phyloP scores from a whole-genome alignment of 2,888 invertebrate genomes.

The Polyommatus icarus region DNA sequence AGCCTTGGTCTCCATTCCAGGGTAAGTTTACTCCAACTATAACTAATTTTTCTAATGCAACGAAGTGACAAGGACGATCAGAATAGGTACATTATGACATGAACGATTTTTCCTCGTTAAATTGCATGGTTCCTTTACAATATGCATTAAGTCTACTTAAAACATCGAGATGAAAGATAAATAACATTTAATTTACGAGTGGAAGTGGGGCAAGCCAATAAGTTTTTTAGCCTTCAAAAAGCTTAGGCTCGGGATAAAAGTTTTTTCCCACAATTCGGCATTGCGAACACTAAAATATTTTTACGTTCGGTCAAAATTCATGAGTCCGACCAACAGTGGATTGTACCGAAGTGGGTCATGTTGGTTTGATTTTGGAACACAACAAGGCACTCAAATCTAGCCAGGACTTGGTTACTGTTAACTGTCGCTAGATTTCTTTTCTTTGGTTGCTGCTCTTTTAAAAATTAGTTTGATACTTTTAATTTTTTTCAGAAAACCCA shows the following conservation, averaged over 20 bases:
- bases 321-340: constrained; percentile 21
- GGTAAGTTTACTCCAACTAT: too few species aligned
- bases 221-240: constrained; percentile 5
- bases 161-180: neutral
- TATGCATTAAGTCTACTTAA: neutral
- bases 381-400: constrained; percentile 32
- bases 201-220: neutral
- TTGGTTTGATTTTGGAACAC: constrained; percentile 34
- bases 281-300: constrained; percentile 31
- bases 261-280: constrained; percentile 13
- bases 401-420: neutral
- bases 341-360: constrained; percentile 32
- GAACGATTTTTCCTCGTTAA: too few species aligned
- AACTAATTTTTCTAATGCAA: too few species aligned
- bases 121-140: neutral
- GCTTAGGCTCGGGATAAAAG: constrained; percentile 17
- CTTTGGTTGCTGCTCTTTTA: neutral
- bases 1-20: too few species aligned
- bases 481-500: neutral
- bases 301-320: constrained; percentile 23
- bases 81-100: too few species aligned
- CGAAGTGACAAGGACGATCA: too few species aligned
- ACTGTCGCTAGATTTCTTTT: neutral
- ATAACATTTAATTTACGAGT: neutral
- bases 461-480: neutral